Conservation (phyloP, 2,888 invertebrate species). For the Aricia artaxerxes region DNA sequence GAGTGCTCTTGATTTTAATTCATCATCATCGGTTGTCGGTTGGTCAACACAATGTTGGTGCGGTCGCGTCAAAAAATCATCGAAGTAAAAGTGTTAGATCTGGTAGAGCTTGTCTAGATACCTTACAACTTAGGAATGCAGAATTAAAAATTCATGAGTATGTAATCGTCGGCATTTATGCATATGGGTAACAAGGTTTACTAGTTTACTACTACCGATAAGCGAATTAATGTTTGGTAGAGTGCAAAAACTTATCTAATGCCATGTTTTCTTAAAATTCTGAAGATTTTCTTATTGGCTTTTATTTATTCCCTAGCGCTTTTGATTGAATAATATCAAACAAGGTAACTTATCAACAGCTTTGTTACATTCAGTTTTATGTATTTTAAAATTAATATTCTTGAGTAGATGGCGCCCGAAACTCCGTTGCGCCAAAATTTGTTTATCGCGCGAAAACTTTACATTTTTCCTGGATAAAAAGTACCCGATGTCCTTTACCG, state of each 20-base stretch:
- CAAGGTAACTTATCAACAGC: neutral
- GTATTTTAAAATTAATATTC: neutral
- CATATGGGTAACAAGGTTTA: conserved; percentile 22
- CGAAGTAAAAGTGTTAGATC: neutral
- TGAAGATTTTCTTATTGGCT: neutral
- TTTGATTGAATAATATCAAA: neutral
- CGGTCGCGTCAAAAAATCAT: neutral
- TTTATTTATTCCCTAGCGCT: neutral
- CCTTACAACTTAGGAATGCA: neutral
- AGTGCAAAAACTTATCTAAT: neutral
- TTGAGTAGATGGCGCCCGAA: too few relatives aligned
- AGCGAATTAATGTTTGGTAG: neutral
- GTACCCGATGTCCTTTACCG: too few relatives aligned
- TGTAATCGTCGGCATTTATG: conserved; percentile 22
- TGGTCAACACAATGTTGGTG: neutral
- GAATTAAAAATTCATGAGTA: conserved; percentile 9
- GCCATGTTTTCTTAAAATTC: neutral
- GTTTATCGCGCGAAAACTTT: too few relatives aligned
- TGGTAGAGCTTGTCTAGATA: neutral
- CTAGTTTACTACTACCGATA: conserved; percentile 11
- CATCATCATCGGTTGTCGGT: too few relatives aligned
- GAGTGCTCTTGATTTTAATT: too few relatives aligned
- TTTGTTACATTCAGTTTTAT: neutral
- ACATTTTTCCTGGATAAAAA: too few relatives aligned
- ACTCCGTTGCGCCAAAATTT: too few relatives aligned